These are phyloP conservation scores for Achlya flavicornis DNA, from an alignment of 2,888 invertebrate genomes.

Conservation along the genomic window DNA sequence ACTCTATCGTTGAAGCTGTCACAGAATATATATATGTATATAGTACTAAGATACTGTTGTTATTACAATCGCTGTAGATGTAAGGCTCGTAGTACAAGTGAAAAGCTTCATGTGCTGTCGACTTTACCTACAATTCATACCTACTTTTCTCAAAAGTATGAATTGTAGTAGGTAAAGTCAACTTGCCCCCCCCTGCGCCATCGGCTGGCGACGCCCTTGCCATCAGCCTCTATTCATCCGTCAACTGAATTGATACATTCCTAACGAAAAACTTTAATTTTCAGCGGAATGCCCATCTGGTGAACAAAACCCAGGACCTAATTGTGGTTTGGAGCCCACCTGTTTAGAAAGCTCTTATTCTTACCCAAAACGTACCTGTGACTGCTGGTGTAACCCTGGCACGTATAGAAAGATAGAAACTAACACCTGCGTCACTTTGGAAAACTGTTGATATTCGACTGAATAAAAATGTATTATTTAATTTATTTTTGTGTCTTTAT, in stretches of 20 bases:
- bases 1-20: no score
- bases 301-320: slow-evolving; percentile 47
- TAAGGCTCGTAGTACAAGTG: no score
- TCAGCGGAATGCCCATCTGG: slow-evolving; percentile 37
- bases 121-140: no score
- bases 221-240: background rate
- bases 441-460: slow-evolving; percentile 18
- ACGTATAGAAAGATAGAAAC: slow-evolving; percentile 39
- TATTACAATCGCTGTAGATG: no score
- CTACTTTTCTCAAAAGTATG: no score
- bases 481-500: background rate
- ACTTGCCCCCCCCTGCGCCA: no score
- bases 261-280: slow-evolving; percentile 14
- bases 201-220: no score
- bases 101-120: no score
- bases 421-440: slow-evolving; percentile 33
- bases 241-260: background rate
- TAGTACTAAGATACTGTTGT: no score
- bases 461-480: background rate
- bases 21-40: no score
- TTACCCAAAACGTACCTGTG: slow-evolving; percentile 41
- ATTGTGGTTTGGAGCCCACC: slow-evolving; percentile 45
- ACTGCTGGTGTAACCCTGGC: slow-evolving; percentile 50
- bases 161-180: no score
- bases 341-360: slow-evolving; percentile 39